phyloP scores from a whole-genome alignment of 2,797 vertebrate genomes.

The Sebastes taczanowskii region DNA sequence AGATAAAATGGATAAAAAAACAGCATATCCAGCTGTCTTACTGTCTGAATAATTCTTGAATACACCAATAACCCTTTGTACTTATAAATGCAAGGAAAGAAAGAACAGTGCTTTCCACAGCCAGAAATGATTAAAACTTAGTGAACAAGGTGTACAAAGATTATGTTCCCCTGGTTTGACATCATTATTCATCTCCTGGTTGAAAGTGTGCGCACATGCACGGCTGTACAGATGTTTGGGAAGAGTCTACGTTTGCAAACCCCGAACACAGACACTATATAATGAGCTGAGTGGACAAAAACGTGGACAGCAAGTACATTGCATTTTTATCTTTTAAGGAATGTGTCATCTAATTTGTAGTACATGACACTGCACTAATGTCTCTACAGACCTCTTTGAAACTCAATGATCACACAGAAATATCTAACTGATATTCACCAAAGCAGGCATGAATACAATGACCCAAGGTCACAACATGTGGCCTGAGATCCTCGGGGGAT shows the following conservation, averaged over 20 bases:
- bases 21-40: neutral
- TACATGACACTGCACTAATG: neutral
- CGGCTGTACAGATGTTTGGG: neutral
- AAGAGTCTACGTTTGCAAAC: neutral
- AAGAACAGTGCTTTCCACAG: neutral
- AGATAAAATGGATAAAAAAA: neutral
- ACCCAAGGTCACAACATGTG: constrained; percentile 39
- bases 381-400: neutral
- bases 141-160: neutral
- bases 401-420: neutral
- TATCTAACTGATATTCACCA: neutral
- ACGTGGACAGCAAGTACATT: neutral
- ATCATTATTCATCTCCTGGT: constrained; percentile 19
- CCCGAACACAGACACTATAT: neutral
- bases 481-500: neutral
- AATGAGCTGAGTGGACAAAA: constrained; percentile 11
- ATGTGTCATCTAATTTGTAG: neutral
- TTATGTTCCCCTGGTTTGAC: neutral
- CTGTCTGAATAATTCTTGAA: neutral
- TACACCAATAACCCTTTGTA: neutral
- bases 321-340: neutral
- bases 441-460: neutral
- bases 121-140: constrained; percentile 11
- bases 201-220: neutral
- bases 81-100: neutral